Percentiles rank a stretch among this genome's conserved stretches.
phyloP scores from a whole-genome alignment of 2,888 invertebrate species.

The Heliconius hortense region DNA sequence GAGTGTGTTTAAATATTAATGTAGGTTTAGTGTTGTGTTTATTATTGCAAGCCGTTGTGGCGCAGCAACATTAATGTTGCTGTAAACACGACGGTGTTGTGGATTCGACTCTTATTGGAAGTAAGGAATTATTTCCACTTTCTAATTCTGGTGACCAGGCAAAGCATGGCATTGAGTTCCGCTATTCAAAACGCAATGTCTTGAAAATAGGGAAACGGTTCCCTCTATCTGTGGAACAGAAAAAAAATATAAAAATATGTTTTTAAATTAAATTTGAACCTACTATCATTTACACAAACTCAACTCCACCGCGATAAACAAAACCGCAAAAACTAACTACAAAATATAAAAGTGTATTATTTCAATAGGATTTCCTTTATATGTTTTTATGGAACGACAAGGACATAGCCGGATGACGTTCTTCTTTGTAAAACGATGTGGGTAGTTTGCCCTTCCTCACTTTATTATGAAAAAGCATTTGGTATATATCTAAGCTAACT shows the following conservation, averaged over 20 bases:
- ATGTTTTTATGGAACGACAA: slow-evolving; percentile 19
- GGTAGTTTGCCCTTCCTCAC: slow-evolving; percentile 17
- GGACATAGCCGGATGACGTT: slow-evolving; percentile 13
- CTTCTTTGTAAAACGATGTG: slow-evolving; percentile 18
- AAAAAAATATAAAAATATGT: background rate
- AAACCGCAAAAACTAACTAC: background rate
- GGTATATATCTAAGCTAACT: slow-evolving; percentile 4
- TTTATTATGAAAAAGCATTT: slow-evolving; percentile 20
- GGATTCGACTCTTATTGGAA: background rate
- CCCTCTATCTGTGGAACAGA: background rate
- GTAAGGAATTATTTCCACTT: background rate
- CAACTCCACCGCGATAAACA: background rate
- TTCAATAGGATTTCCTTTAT: slow-evolving; percentile 23
- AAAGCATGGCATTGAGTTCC: background rate
- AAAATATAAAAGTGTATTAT: slow-evolving; percentile 16
- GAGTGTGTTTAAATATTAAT: background rate
- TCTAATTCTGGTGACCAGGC: background rate
- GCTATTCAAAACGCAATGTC: background rate
- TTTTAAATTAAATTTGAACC: background rate
- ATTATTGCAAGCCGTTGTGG: background rate
- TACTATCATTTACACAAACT: background rate
- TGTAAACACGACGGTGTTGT: background rate
- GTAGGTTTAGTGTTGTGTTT: background rate
- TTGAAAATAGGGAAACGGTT: background rate
- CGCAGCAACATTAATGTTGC: too few relatives aligned